Conservation (phyloP, 2,888 invertebrate genomes). For the Parnassius apollo region DNA sequence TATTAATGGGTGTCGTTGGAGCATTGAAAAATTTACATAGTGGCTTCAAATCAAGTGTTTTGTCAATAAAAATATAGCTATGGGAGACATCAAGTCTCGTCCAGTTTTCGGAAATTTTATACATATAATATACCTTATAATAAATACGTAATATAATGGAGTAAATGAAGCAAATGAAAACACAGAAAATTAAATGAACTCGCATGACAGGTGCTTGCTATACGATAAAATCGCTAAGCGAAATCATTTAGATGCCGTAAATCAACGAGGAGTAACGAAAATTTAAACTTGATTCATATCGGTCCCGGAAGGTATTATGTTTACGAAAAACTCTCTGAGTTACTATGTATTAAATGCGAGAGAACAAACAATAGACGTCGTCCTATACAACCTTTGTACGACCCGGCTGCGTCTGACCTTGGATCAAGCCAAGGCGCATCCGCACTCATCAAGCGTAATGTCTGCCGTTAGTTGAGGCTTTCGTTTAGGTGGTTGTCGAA, state of each 20-base stretch:
- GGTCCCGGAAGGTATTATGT: constrained; percentile 31
- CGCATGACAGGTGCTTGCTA: neutral
- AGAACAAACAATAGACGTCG: constrained; percentile 58
- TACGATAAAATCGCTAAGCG: constrained; percentile 15
- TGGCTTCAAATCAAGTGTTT: constrained; percentile 12
- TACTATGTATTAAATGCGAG: constrained; percentile 16
- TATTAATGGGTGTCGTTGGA: constrained; percentile 23
- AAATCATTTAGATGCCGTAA: constrained; percentile 10
- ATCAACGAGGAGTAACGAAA: constrained; percentile 18
- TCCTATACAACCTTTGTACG: constrained; percentile 62
- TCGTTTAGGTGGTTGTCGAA: constrained; percentile 38
- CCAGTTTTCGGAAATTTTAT: neutral
- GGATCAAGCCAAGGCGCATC: constrained; percentile 65
- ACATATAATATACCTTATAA: neutral
- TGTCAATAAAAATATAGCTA: neutral
- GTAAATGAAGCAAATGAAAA: constrained; percentile 40
- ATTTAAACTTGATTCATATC: constrained; percentile 32
- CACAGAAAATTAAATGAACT: constrained; percentile 55
- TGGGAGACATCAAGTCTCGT: neutral
- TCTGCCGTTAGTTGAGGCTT: constrained; percentile 38
- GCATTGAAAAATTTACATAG: constrained; percentile 16
- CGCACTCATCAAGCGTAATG: constrained; percentile 54
- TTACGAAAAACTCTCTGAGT: constrained; percentile 19
- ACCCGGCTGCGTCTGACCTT: constrained; percentile 61
- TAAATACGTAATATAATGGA: constrained; percentile 8